Evolutionary conservation across 2,888 invertebrate genomes (phyloP), one percentile per base, ranked within the genome.

Genomic region (Cheilosia grossa): DNA sequence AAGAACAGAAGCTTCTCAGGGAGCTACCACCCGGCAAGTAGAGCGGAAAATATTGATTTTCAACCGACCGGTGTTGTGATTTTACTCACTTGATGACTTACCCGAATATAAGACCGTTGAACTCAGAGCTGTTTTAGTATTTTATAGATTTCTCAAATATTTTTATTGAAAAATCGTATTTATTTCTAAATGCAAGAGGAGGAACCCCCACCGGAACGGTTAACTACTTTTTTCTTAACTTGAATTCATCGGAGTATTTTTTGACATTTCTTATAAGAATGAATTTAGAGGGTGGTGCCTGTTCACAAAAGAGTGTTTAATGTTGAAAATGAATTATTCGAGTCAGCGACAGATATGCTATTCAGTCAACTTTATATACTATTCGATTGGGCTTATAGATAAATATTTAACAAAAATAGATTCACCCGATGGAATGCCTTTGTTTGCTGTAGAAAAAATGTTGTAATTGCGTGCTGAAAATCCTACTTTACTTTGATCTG

Each of bases 101-200:
- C 80, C 64, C 40, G 27, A n/a, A 47, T 10, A 10, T 19, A 10
- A 15, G 37, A 61, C n/a, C 13, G n/a, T 59, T 44, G 9, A 15
- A 19, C 27, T 47, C 7, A 33, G 58, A 54, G 30, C 10, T 19
- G n/a, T 24, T 66, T 42, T 2, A 17, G 24, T 80, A 75, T 54
- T 74, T 61, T 15, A 33, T 24, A 19, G 21, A 27, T 61, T 73
- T 64, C 44, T 64, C 17, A 30, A 49, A 67, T 74, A 15, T 79
- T 83, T 70, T 74, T n/a, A 80, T 70, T 74, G 69, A 83, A 70
- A 80, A 79, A 75, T 51, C 37, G 53, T 9, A 58, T 21, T 53
- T 66, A 73, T 19, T 82, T 74, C 51, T 30, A 19, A 42, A 30
- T 13, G 61, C 53, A 27, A 59, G 54, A 54, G 74, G 64, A 54